Evolutionary conservation across 2,797 vertebrate species (phyloP), one percentile per base, ranked within the genome.

Genomic region (Podarcis siculus): DNA sequence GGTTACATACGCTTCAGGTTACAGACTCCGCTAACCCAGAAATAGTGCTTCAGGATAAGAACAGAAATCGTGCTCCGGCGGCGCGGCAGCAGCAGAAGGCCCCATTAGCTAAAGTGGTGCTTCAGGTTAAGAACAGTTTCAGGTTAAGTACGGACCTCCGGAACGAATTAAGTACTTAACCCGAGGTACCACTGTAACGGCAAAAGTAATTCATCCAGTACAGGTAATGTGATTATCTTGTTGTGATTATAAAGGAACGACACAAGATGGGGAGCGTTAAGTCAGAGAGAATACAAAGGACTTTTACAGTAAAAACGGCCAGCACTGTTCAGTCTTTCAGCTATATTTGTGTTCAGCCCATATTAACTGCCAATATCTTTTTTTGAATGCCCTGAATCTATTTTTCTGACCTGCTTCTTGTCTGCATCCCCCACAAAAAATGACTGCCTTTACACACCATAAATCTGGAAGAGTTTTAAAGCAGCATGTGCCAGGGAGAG

Each of bases 171-270:
- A 42, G 8, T 42, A 42, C 42, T 9, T 42, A 42, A 42, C 42
- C 8, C 42, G 8, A 42, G 42, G 42, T 42, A 42, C 42, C 42
- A 42, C 42, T 42, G 42, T 82, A 79, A 94, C 64, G 77, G 77
- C 75, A 89, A 91, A 90, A 87, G 67, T 79, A 83, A 94, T 84
- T 86, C 88, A 91, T 84, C 80, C 79, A 37, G 27, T 67, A 92
- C 84, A 89, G 91, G 86, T 94, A 94, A 94, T 8, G 83, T 27
- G 83, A 88, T 10, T 45, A 87, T 90, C 73, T 87, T 67, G 86
- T 66, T 75, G 80, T 6, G 91, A 92, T 90, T 79, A 79, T 89
- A 71, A 35, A 80, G 69, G 23, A 39, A 89, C 90, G 72, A 75
- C 83, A 91, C 82, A 86, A 7, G 10, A 91, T 1, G 73, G 69